Conservation (phyloP, 1,140 invertebrate species). For the Periplaneta americana region DNA sequence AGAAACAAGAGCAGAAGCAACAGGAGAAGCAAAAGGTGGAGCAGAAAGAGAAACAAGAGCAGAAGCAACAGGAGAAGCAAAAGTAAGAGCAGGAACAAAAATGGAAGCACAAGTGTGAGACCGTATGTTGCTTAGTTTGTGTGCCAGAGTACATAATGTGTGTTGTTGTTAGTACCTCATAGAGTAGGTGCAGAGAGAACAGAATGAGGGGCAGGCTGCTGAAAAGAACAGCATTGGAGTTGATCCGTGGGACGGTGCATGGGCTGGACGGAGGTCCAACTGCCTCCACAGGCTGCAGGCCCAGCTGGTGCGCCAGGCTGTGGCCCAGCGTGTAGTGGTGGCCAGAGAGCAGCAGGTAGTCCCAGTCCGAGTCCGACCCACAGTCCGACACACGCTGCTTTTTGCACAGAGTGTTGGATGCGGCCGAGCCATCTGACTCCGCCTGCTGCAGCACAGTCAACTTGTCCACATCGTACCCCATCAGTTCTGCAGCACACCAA, state of each 20-base stretch:
- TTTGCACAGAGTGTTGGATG: constrained; percentile 40
- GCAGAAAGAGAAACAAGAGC: too few species aligned
- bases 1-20: too few species aligned
- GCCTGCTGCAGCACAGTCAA: constrained; percentile 38
- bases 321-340: constrained; percentile 22
- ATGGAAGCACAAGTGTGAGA: too few species aligned
- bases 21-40: too few species aligned
- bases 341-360: constrained; percentile 47
- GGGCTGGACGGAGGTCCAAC: neutral
- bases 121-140: too few species aligned
- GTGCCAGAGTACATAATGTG: too few species aligned
- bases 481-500: constrained; percentile 37
- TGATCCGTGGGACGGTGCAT: constrained; percentile 40
- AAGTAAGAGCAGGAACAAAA: too few species aligned
- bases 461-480: constrained; percentile 69
- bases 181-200: constrained; percentile 79
- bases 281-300: neutral
- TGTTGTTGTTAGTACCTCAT: too few species aligned
- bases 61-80: too few species aligned
- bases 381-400: constrained; percentile 52
- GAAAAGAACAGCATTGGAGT: constrained; percentile 63
- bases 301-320: constrained; percentile 18
- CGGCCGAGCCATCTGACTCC: neutral
- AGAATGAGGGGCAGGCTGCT: constrained; percentile 67
- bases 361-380: constrained; percentile 66